A percentile compares a stretch with the other conserved stretches of the same genome.
Conservation (phyloP, 2,888 invertebrate genomes). For the Lathronympha strigana region DNA sequence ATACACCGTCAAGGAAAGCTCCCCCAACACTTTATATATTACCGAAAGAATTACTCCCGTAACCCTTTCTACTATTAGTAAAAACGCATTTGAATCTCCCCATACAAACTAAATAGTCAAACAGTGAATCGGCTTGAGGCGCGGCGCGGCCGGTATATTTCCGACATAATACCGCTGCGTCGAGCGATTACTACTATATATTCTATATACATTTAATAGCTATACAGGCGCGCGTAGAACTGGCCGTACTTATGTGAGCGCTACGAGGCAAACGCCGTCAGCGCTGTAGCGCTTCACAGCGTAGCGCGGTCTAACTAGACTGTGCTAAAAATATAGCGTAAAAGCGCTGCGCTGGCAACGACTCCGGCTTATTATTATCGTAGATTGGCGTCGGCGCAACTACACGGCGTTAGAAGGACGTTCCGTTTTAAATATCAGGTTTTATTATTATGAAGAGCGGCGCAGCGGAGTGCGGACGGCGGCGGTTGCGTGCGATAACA, state of each 20-base stretch:
- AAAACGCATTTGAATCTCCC: constrained; percentile 79
- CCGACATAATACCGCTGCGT: constrained; percentile 85
- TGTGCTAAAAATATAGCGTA: constrained; percentile 62
- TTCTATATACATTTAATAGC: constrained; percentile 85
- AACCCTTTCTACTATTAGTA: constrained; percentile 71
- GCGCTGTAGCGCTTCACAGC: constrained; percentile 72
- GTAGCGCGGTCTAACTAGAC: constrained; percentile 56
- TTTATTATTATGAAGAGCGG: constrained; percentile 85
- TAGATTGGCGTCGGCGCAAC: constrained; percentile 85
- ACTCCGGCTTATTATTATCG: constrained; percentile 84
- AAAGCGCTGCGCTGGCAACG: constrained; percentile 66
- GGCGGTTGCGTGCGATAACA: constrained; percentile 84
- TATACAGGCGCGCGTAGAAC: constrained; percentile 85
- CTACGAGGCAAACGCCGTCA: constrained; percentile 63
- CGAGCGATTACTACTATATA: constrained; percentile 85
- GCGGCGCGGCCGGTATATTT: constrained; percentile 82
- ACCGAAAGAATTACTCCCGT: constrained; percentile 71
- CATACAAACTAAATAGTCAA: constrained; percentile 83
- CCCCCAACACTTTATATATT: constrained; percentile 75
- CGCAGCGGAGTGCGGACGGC: constrained; percentile 83
- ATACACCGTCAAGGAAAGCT: constrained; percentile 76
- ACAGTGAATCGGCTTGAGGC: constrained; percentile 78
- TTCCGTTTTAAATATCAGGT: constrained; percentile 85
- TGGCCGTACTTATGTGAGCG: constrained; percentile 85
- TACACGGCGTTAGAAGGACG: constrained; percentile 85